phyloP scores from a whole-genome alignment of 2,888 invertebrate genomes.

The Chouioia cunea region DNA sequence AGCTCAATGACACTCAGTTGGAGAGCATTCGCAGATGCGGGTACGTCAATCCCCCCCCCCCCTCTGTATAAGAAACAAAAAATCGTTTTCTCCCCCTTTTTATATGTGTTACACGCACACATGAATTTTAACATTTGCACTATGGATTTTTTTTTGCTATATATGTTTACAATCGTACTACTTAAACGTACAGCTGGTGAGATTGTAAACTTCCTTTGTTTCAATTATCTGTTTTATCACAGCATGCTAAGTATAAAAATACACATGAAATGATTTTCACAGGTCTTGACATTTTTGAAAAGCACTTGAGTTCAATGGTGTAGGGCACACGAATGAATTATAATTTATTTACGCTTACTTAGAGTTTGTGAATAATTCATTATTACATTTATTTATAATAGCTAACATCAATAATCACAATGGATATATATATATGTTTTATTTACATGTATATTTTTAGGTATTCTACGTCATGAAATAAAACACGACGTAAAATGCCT shows the following conservation, averaged over 20 bases:
- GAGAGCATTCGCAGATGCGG: slow-evolving; percentile 82
- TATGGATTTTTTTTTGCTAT: not conserved
- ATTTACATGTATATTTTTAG: too few relatives aligned
- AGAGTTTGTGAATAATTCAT: too few relatives aligned
- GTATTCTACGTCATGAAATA: too few relatives aligned
- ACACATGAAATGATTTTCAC: too few relatives aligned
- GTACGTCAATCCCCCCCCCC: slow-evolving; percentile 72
- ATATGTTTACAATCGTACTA: not conserved
- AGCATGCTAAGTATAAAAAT: too few relatives aligned
- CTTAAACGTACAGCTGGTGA: too few relatives aligned
- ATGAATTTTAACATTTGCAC: slow-evolving; percentile 1
- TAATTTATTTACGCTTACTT: not conserved
- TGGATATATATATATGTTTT: too few relatives aligned
- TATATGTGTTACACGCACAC: not conserved
- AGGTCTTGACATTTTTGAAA: slow-evolving; percentile 51
- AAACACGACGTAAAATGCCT: too few relatives aligned
- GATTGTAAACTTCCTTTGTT: too few relatives aligned
- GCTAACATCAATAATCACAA: too few relatives aligned
- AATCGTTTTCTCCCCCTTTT: not conserved
- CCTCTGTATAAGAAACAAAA: not conserved
- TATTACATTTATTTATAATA: too few relatives aligned
- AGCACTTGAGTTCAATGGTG: slow-evolving; percentile 42
- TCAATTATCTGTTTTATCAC: slow-evolving; percentile 54
- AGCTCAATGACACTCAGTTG: slow-evolving; percentile 82
- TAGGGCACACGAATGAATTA: not conserved